These are phyloP conservation scores for Peromyscus melanophrys DNA, from an alignment of 2,797 vertebrate genomes.

Conservation along the genomic window DNA sequence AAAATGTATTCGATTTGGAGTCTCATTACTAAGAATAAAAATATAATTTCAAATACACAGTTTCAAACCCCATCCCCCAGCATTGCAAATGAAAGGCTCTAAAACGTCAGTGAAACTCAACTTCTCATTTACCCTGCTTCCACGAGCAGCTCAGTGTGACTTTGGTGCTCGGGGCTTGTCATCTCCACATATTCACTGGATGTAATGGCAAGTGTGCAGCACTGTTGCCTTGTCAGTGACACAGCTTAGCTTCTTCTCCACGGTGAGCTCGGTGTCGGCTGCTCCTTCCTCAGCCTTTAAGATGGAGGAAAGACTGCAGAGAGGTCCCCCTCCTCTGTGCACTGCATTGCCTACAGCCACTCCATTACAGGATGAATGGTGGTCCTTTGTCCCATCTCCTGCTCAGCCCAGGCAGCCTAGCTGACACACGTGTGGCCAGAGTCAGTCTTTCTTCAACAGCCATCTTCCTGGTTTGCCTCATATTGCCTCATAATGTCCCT, in stretches of 20 bases:
- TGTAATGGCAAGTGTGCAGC: too few relatives aligned
- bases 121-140: neutral
- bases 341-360: neutral
- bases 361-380: neutral
- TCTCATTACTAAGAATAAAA: neutral
- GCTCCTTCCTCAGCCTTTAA: neutral
- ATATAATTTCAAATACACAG: neutral
- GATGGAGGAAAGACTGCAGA: fast-evolving
- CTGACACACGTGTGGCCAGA: neutral
- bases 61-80: neutral
- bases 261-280: neutral
- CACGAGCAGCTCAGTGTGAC: neutral
- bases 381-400: too few relatives aligned
- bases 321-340: neutral
- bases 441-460: neutral
- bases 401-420: neutral
- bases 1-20: neutral
- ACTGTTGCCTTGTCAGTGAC: neutral
- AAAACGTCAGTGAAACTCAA: neutral
- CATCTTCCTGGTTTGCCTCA: neutral
- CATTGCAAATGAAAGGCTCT: neutral
- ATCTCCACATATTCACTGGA: neutral
- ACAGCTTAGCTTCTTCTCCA: neutral
- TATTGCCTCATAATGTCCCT: neutral
- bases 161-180: neutral